These are phyloP conservation scores for Apamea anceps DNA, from an alignment of 2,888 invertebrate genomes.

Conservation along the genomic window DNA sequence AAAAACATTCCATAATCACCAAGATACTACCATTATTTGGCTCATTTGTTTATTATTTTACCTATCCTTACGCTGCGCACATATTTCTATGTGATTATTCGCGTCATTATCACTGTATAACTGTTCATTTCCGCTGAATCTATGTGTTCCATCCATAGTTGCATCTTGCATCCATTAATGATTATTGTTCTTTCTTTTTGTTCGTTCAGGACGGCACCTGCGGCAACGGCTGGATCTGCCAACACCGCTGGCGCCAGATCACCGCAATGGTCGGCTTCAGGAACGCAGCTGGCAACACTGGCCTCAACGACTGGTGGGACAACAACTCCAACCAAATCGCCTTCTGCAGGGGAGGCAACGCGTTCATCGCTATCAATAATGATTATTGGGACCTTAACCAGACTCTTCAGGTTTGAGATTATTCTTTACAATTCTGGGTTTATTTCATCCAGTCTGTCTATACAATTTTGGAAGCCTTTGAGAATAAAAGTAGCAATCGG, in stretches of 20 bases:
- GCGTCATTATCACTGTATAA: neutral
- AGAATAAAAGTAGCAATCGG: neutral
- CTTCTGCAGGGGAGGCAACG: slow-evolving; percentile 91
- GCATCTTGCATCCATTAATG: neutral
- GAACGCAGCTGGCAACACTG: slow-evolving; percentile 91
- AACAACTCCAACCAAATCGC: slow-evolving; percentile 94
- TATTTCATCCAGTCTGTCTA: neutral
- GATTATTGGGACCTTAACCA: slow-evolving; percentile 87
- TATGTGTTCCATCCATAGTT: neutral
- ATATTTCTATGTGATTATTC: neutral
- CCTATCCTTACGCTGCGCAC: neutral
- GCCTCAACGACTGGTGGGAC: slow-evolving; percentile 93
- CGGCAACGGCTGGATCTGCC: slow-evolving; percentile 93
- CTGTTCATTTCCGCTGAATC: neutral
- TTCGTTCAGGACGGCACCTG: slow-evolving; percentile 89
- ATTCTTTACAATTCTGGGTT: neutral
- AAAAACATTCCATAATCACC: neutral
- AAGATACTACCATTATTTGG: neutral
- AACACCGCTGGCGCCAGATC: slow-evolving; percentile 94
- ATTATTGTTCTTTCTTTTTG: neutral
- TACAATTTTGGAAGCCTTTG: neutral
- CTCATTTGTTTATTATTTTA: neutral
- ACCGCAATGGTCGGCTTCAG: slow-evolving; percentile 93
- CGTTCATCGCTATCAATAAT: slow-evolving; percentile 91
- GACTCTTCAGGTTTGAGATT: slow-evolving; percentile 84